Evolutionary conservation across 2,113 vertebrate genomes (phyloP).

Genomic region (Dascyllus trimaculatus): DNA sequence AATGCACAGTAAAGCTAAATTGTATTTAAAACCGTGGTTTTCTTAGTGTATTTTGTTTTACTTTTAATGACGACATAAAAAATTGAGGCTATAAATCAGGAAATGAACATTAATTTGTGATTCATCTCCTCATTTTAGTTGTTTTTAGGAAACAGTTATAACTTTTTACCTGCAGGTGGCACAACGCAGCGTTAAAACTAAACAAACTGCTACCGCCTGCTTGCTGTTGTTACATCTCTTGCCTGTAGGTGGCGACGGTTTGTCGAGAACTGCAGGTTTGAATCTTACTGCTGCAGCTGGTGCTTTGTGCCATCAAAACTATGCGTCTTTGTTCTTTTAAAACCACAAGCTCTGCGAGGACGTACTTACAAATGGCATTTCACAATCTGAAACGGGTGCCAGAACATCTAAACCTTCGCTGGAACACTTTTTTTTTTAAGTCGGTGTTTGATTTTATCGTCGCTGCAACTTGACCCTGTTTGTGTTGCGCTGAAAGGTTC

Average conservation of each 20-base stretch:
- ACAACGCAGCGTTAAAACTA: too few relatives aligned
- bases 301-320: background rate
- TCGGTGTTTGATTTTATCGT: background rate
- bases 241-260: background rate
- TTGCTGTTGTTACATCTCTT: background rate
- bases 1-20: background rate
- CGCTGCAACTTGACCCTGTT: background rate
- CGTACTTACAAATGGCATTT: background rate
- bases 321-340: constrained; percentile 7
- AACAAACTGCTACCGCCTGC: too few relatives aligned
- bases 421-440: too few relatives aligned
- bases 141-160: too few relatives aligned
- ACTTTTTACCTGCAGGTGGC: background rate
- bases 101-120: background rate
- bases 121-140: too few relatives aligned
- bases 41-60: background rate
- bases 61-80: background rate
- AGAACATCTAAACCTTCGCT: background rate
- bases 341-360: background rate
- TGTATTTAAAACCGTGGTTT: background rate
- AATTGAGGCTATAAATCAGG: background rate
- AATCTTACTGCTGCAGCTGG: too few relatives aligned
- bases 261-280: too few relatives aligned
- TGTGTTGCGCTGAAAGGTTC: fast-evolving
- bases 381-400: too few relatives aligned